Evolutionary conservation across 1,140 invertebrate species (phyloP).

Genomic region (Penaeus indicus): DNA sequence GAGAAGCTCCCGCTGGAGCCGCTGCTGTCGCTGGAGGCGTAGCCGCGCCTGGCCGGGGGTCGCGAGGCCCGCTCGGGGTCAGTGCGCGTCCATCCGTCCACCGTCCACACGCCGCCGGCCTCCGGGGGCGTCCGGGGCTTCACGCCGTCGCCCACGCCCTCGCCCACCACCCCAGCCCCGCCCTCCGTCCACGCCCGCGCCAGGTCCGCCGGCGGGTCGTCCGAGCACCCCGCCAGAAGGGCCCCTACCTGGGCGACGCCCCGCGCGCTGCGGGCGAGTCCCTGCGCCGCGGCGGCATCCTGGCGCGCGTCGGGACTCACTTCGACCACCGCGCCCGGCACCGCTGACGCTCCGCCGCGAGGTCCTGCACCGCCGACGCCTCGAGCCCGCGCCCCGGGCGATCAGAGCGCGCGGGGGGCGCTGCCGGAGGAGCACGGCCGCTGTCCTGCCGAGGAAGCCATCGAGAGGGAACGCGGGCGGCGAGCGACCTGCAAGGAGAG

Average conservation of each 20-base stretch:
- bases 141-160: conserved; percentile 25
- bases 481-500: too few relatives aligned
- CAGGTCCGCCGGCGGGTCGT: conserved; percentile 33
- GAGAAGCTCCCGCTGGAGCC: conserved; percentile 42
- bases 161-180: conserved; percentile 28
- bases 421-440: too few relatives aligned
- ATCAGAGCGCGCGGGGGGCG: too few relatives aligned
- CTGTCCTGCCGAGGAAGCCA: too few relatives aligned
- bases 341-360: too few relatives aligned
- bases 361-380: too few relatives aligned
- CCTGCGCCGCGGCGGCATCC: neutral
- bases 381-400: too few relatives aligned
- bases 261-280: neutral
- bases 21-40: neutral
- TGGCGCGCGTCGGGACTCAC: too few relatives aligned
- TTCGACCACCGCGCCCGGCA: too few relatives aligned
- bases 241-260: neutral
- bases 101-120: conserved; percentile 39
- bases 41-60: neutral
- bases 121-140: conserved; percentile 22
- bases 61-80: neutral
- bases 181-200: conserved; percentile 36
- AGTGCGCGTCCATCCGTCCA: conserved; percentile 47
- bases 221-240: neutral
- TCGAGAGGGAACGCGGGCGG: too few relatives aligned